These are phyloP conservation scores for Gambusia holbrooki DNA, from an alignment of 2,113 vertebrate genomes.

Conservation along the genomic window DNA sequence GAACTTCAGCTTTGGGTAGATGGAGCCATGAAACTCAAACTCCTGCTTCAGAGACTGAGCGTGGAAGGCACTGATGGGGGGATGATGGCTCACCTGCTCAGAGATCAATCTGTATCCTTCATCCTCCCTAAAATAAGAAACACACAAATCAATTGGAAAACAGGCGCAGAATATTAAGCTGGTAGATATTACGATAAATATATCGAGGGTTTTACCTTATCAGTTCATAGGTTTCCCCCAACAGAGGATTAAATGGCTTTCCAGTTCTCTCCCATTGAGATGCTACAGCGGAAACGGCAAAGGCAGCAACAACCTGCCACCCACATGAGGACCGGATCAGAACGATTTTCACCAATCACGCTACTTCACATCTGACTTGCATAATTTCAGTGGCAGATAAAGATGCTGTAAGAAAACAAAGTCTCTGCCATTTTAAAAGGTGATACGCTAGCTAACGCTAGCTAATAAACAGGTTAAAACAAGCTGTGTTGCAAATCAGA, in stretches of 20 bases:
- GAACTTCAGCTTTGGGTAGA: conserved; percentile 97
- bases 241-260: conserved; percentile 96
- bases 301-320: conserved; percentile 90
- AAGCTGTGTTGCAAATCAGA: background rate
- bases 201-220: conserved; percentile 80
- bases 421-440: background rate
- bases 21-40: conserved; percentile 94
- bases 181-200: background rate
- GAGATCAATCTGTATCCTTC: conserved; percentile 93
- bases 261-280: conserved; percentile 98
- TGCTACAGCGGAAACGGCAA: conserved; percentile 94
- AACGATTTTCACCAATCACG: background rate
- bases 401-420: background rate
- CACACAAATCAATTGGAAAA: background rate
- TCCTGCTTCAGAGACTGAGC: conserved; percentile 90
- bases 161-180: background rate
- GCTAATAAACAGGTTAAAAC: background rate
- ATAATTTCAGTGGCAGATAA: background rate
- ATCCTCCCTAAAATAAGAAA: conserved; percentile 82
- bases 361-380: background rate
- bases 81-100: conserved; percentile 97
- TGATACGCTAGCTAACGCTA: background rate
- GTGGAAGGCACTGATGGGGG: conserved; percentile 93
- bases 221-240: conserved; percentile 95
- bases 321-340: background rate